Percentiles rank a stretch among this genome's conserved stretches.
Evolutionary conservation across 2,888 invertebrate species (phyloP).

Genomic region (Oxyteleia sp.): DNA sequence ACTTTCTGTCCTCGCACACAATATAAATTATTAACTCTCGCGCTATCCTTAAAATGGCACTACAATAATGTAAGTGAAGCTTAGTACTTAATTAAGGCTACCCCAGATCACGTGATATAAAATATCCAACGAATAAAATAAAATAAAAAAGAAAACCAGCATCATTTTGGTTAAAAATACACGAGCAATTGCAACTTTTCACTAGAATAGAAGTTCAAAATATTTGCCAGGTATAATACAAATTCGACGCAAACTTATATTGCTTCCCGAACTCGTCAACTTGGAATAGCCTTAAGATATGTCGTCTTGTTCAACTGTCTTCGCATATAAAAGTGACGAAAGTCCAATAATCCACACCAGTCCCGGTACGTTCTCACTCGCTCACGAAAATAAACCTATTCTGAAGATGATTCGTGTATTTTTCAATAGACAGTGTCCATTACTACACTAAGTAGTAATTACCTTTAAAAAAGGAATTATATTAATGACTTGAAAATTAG

Average conservation of each 20-base stretch:
- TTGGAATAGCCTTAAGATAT: slow-evolving; percentile 63
- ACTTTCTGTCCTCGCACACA: slow-evolving; percentile 46
- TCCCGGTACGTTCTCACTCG: neutral
- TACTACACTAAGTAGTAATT: too few species aligned
- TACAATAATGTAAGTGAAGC: slow-evolving; percentile 60
- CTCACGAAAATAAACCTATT: slow-evolving; percentile 23
- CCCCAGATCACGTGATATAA: slow-evolving; percentile 49
- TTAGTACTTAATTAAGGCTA: slow-evolving; percentile 48
- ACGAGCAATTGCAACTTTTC: too few species aligned
- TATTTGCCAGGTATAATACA: too few species aligned
- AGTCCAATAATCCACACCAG: slow-evolving; percentile 19
- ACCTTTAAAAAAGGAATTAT: too few species aligned
- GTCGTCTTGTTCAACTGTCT: slow-evolving; percentile 38
- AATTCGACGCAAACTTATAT: slow-evolving; percentile 15
- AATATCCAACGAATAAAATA: too few species aligned
- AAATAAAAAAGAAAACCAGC: too few species aligned
- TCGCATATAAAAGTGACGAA: slow-evolving; percentile 42
- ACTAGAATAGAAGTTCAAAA: too few species aligned
- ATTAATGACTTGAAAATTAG: too few species aligned
- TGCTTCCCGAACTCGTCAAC: slow-evolving; percentile 14
- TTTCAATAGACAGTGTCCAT: too few species aligned
- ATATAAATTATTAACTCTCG: slow-evolving; percentile 58
- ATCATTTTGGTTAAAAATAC: too few species aligned
- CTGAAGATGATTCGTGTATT: too few species aligned
- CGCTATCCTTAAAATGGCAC: slow-evolving; percentile 58